A percentile compares a stretch with the other conserved stretches of the same genome.
Evolutionary conservation across 2,113 vertebrate genomes (phyloP).

Genomic region (Cinclus cinclus): DNA sequence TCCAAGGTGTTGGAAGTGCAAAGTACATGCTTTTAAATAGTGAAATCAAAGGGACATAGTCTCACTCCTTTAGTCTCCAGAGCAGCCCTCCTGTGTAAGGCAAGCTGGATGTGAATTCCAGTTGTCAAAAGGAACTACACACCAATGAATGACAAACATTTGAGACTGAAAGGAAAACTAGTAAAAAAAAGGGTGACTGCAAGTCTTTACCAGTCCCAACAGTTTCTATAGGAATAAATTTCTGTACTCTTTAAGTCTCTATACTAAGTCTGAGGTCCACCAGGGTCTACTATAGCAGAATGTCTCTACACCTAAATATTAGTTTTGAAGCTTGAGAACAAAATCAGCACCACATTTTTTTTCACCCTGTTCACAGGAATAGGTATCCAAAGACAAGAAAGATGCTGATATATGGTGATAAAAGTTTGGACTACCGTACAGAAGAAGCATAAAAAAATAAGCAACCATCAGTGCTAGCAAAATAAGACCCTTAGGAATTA

Average conservation of each 20-base stretch:
- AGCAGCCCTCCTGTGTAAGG: neutral
- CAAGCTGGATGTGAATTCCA: neutral
- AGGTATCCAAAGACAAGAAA: neutral
- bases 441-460: conserved; percentile 46
- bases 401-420: neutral
- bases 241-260: neutral
- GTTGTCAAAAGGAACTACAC: neutral
- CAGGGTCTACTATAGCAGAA: neutral
- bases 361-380: neutral
- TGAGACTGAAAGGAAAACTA: neutral
- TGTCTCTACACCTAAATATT: neutral
- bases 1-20: neutral
- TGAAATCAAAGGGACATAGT: neutral
- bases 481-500: conserved; percentile 68
- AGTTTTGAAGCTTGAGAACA: neutral
- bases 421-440: neutral
- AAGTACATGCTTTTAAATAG: neutral
- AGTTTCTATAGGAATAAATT: neutral
- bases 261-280: neutral
- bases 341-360: neutral
- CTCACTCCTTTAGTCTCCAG: neutral
- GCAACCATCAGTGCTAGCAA: conserved; percentile 65
- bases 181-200: neutral
- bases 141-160: neutral
- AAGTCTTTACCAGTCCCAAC: neutral